Base-by-base conservation (phyloP, 1,140 invertebrate species). In the Hylaeus anthracinus region DNA sequence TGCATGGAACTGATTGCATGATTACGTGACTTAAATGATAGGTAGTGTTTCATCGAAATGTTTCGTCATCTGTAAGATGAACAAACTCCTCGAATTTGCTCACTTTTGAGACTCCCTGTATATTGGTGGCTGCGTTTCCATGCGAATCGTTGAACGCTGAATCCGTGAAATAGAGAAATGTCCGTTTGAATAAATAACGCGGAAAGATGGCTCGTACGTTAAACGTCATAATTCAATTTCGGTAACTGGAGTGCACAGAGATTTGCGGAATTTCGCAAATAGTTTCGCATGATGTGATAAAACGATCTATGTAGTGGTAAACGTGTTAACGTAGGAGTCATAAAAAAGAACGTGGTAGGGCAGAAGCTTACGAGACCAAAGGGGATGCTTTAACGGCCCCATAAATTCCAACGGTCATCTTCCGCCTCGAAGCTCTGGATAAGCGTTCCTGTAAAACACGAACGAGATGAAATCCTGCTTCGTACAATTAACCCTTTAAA, bases 321-420 rank as follows among this genome's bases (percentile, higher is more conserved):
- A 88, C 87, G 89, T 88, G 89, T 91, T 91, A 92, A 91, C 85
- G 87, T 80, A 85, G 70, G 81, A 90, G 86, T 89, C 85, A 89
- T 91, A 91, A 92, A 92, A 90, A 87, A 89, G 84, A 85, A 77
- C 71, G 80, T 65, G 65, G 80, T 83, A 78, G 81, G 80, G 69
- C 70, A 80, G 79, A 71, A 88, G 86, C 89, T 92, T 90, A 90
- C 80, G 83, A 89, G 85, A 83, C 88, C 84, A 73, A 88, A 83
- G 83, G 82, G 85, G 86, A 88, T 83, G 81, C 87, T 92, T 93
- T 93, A 92, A 92, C 90, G 87, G 84, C 85, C 48, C 86, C 82
- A 90, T 93, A 93, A 93, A 92, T 91, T 91, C 86, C 86, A 81
- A 74, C 87, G 90, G 91, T 92, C 92, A 92, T 92, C 90, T 92